phyloP scores from a whole-genome alignment of 2,113 vertebrate species.

The Canis aureus region DNA sequence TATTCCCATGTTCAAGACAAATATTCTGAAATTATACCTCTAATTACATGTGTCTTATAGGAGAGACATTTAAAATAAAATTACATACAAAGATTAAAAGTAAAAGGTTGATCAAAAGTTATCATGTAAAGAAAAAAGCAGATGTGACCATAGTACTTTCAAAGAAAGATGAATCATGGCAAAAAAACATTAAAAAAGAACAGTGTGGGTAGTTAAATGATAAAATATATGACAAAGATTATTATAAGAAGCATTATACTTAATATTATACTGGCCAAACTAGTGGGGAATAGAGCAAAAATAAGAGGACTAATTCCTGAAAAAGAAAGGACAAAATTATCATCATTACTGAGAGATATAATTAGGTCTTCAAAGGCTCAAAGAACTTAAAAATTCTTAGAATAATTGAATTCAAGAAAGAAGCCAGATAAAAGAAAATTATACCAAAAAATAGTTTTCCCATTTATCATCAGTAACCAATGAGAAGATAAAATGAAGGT shows the following conservation, averaged over 20 bases:
- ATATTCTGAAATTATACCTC: conserved; percentile 59
- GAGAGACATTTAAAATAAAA: conserved; percentile 31
- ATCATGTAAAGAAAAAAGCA: not conserved
- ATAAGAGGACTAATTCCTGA: conserved; percentile 66
- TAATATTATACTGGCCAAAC: conserved; percentile 51
- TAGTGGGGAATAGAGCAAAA: conserved; percentile 41
- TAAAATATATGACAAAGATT: not conserved
- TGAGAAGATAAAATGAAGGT: not conserved
- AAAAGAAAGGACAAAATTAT: conserved; percentile 71
- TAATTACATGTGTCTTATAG: not conserved
- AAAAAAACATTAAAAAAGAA: conserved; percentile 10
- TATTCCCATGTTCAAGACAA: conserved; percentile 20
- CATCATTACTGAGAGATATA: conserved; percentile 65
- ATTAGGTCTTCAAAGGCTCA: conserved; percentile 66
- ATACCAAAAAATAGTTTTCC: conserved; percentile 54
- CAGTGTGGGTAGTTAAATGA: not conserved
- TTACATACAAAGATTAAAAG: not conserved
- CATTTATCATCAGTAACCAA: conserved; percentile 56
- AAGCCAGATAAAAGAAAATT: conserved; percentile 71
- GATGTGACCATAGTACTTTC: conserved; percentile 5
- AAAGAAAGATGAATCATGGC: conserved; percentile 38
- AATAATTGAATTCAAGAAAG: conserved; percentile 74
- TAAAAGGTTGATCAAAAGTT: not conserved
- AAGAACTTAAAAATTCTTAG: conserved; percentile 69
- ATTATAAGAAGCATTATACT: conserved; percentile 50